phyloP scores from a whole-genome alignment of 2,888 invertebrate genomes.

The Drosophila anceps region DNA sequence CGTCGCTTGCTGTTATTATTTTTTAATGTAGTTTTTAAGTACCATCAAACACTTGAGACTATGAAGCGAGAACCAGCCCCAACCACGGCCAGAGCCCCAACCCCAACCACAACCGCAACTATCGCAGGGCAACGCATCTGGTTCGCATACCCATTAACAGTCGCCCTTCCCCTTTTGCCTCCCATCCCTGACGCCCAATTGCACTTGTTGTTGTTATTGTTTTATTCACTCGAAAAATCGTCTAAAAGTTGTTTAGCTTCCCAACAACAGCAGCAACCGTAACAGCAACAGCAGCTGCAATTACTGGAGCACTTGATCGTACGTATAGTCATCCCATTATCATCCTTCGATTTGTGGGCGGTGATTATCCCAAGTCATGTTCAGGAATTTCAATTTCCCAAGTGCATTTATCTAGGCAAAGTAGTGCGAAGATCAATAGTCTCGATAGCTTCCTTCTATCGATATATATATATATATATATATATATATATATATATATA shows the following conservation, averaged over 20 bases:
- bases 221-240: slow-evolving; percentile 46
- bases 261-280: slow-evolving; percentile 32
- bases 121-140: slow-evolving; percentile 31
- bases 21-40: slow-evolving; percentile 80
- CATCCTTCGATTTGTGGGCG: slow-evolving; percentile 37
- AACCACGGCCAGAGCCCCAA: slow-evolving; percentile 21
- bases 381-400: slow-evolving; percentile 66
- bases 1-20: slow-evolving; percentile 71
- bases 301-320: slow-evolving; percentile 50
- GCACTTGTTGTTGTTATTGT: slow-evolving; percentile 28
- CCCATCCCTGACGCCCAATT: background rate
- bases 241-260: slow-evolving; percentile 58
- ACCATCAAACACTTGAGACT: slow-evolving; percentile 80
- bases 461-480: too few relatives aligned
- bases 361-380: slow-evolving; percentile 43
- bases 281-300: slow-evolving; percentile 42
- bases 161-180: slow-evolving; percentile 1
- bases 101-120: slow-evolving; percentile 23
- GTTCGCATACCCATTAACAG: slow-evolving; percentile 51
- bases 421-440: background rate
- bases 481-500: too few relatives aligned
- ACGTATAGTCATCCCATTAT: slow-evolving; percentile 28
- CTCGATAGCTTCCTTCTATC: background rate
- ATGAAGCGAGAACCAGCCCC: slow-evolving; percentile 66
- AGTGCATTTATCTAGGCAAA: slow-evolving; percentile 24